phyloP scores from a whole-genome alignment of 1,140 invertebrate species.

The Drosophila guanche region DNA sequence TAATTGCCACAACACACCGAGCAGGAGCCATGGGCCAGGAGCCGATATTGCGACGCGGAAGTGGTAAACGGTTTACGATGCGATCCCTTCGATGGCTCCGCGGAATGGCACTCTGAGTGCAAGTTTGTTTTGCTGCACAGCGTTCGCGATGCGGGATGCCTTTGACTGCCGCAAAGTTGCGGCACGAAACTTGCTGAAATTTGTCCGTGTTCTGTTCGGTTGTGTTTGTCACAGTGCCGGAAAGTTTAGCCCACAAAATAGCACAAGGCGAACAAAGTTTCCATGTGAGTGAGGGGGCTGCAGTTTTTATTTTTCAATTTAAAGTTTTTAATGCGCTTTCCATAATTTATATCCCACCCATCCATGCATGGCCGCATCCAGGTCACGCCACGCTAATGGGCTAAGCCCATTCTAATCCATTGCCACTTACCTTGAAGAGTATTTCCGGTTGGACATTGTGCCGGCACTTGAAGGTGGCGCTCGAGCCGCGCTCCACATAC shows the following conservation, averaged over 20 bases:
- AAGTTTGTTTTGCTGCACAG: constrained; percentile 39
- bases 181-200: constrained; percentile 53
- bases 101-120: constrained; percentile 52
- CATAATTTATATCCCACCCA: constrained; percentile 36
- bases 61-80: constrained; percentile 43
- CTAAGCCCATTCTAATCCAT: constrained; percentile 20
- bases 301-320: constrained; percentile 68
- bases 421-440: constrained; percentile 86
- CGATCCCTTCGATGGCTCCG: constrained; percentile 14
- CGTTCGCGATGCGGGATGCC: constrained; percentile 29
- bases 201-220: constrained; percentile 28
- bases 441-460: constrained; percentile 87
- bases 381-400: constrained; percentile 1
- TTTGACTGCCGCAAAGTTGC: constrained; percentile 48
- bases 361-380: constrained; percentile 27
- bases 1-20: constrained; percentile 63
- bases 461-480: constrained; percentile 86
- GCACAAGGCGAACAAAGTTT: constrained; percentile 64
- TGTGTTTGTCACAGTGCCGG: constrained; percentile 36
- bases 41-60: constrained; percentile 52
- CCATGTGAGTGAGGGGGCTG: constrained; percentile 16
- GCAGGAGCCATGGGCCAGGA: constrained; percentile 10
- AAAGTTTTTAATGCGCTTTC: constrained; percentile 55
- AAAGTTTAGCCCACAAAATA: constrained; percentile 55
- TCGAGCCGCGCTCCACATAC: constrained; percentile 81